Evolutionary conservation across 2,113 vertebrate species (phyloP), one percentile per base, ranked within the genome.

Genomic region (Tenrec ecaudatus): DNA sequence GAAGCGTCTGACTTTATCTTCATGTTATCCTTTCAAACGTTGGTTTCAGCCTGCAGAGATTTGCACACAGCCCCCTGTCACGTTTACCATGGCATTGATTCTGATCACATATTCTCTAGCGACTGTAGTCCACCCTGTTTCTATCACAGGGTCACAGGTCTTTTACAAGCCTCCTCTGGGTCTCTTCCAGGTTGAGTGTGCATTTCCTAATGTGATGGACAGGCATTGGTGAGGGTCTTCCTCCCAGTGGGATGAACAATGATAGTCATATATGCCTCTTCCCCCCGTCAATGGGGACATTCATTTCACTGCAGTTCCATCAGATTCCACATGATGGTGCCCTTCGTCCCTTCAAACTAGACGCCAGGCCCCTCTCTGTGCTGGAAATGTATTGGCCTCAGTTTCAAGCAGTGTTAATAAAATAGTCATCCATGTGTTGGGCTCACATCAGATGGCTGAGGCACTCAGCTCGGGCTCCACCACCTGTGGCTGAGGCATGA

Each of bases 291-390:
- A 20, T 6, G 77, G 85, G 78, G 64, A 79, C 1, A 2, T 7
- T 66, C 47, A 38, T 64, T 69, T 57, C 80, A 14, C 43, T 97
- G 97, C 96, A 97, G 88, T 97, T 95, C 96, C 95, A 0, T 12
- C 66, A 88, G 36, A 9, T 6, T 86, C 97, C 97, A 97, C 97
- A 94, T 91, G 97, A 91, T 97, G 97, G 97, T 29, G 95, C 88
- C 92, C 95, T 97, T 97, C 97, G 96, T 85, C 96, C 93, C 95
- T 96, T 0, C 90, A 95, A 96, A 96, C 27, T 2, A 5, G 60
- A 81, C 89, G 81, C 78, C 14, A 62, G 33, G 31, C 76, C 40
- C 68, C 31, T 66, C n/a, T 17, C 0, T 15, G 43, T 11, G 80
- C 69, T 57, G 12, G 19, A 25, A 40, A 47, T 17, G 66, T 79